Percentiles rank a stretch among this genome's conserved stretches.
Evolutionary conservation across 2,797 vertebrate species (phyloP).

Genomic region (Hoplostethus mediterraneus): DNA sequence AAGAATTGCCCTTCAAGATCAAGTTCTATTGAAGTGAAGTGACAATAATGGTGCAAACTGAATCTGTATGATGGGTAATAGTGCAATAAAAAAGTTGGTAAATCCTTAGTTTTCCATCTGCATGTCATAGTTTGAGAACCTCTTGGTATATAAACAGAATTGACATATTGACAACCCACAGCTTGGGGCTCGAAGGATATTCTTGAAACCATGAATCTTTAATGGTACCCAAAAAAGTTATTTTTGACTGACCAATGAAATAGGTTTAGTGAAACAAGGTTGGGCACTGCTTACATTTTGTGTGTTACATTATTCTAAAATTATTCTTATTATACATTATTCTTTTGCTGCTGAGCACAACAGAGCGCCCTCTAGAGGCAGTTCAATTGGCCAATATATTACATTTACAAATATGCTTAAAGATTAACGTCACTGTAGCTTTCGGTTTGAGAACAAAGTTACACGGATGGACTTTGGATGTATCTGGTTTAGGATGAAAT

Average conservation of each 20-base stretch:
- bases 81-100: slow-evolving; percentile 1
- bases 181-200: not conserved
- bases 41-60: slow-evolving; percentile 9
- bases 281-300: not conserved
- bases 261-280: not conserved
- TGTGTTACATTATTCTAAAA: not conserved
- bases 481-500: not conserved
- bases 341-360: not conserved
- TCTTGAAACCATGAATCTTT: slow-evolving; percentile 3
- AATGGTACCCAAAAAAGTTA: not conserved
- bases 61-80: not conserved
- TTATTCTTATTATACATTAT: too few species aligned
- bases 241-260: not conserved
- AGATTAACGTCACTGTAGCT: slow-evolving; percentile 9
- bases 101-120: slow-evolving; percentile 14
- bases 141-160: slow-evolving; percentile 2
- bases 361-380: not conserved
- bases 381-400: not conserved
- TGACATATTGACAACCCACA: not conserved
- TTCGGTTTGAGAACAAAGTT: slow-evolving; percentile 1
- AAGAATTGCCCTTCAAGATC: too few species aligned
- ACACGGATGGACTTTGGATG: slow-evolving; percentile 18
- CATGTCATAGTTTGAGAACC: slow-evolving; percentile 8
- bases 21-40: not conserved
- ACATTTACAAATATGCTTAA: slow-evolving; percentile 1